phyloP scores from a whole-genome alignment of 2,113 vertebrate genomes.

The Phyllostomus discolor region DNA sequence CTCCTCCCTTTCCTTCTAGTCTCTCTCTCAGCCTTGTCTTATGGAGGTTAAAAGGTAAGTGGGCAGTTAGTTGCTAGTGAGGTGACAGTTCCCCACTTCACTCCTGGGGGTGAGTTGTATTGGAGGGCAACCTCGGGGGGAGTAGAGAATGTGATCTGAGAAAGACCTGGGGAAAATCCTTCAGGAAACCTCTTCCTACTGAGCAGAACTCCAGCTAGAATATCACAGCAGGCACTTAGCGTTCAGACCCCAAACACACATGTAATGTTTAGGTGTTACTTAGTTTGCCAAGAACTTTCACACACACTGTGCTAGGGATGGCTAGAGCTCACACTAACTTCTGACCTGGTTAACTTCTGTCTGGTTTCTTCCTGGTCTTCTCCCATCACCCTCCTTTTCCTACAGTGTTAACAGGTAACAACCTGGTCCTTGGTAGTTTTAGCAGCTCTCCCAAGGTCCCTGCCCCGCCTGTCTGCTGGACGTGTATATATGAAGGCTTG shows the following conservation, averaged over 20 bases:
- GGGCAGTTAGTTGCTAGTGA: background rate
- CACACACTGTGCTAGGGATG: fast-evolving
- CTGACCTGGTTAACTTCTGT: background rate
- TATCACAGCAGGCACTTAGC: fast-evolving
- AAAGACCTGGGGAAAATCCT: background rate
- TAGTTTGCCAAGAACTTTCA: background rate
- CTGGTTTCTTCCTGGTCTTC: too few relatives aligned
- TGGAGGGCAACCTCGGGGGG: background rate
- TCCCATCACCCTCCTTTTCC: background rate
- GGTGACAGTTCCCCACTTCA: fast-evolving
- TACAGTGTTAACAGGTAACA: background rate
- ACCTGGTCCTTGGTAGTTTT: background rate
- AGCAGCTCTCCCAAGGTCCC: background rate
- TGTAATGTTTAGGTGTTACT: background rate
- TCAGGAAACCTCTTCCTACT: background rate
- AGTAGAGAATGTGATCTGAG: too few relatives aligned
- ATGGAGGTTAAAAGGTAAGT: background rate
- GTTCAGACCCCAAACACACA: background rate
- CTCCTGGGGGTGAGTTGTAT: background rate
- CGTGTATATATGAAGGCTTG: fast-evolving
- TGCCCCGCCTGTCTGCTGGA: background rate
- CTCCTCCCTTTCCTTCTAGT: background rate
- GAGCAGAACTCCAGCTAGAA: background rate
- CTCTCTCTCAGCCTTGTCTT: background rate
- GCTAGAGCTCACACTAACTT: fast-evolving